Base-by-base conservation (phyloP, 2,888 invertebrate genomes). In the Mystacides longicornis region DNA sequence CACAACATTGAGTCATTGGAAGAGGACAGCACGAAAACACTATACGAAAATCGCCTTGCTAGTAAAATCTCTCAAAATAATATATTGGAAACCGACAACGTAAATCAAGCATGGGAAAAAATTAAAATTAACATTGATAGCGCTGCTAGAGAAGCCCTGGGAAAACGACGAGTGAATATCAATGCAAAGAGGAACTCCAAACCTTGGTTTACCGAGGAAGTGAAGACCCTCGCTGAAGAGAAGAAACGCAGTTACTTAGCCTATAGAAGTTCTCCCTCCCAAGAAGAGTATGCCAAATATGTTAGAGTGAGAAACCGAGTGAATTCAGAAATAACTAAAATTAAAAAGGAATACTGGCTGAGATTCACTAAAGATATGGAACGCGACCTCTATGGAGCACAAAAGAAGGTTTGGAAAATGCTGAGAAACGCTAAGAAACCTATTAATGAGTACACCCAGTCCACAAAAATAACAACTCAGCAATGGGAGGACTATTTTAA, bases 121-220 rank as follows among this genome's bases (percentile, higher is more conserved):
- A 14, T 49, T 18, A 49, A 49, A 23, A 23, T 22, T 16, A 49
- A 49, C n/a, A 49, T 49, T 23, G 11, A 7, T n/a, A 21, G 16
- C 11, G 49, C 49, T 7, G 23, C 49, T 14, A 14, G 23, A 3
- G 49, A 49, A 49, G 49, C 43, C 31, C 16, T 49, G n/a, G 31
- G 56, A 43, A 49, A 49, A 16, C 22, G 22, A 9, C 5, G 42
- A 16, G 16, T 51, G 11, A 48, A 56, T 23, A 22, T 52, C 11
- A 54, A 54, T 46, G 56, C 46, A 3, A 54, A 47, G 2, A 54
- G 33, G 9, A 46, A 54, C 2, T n/a, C 16, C 3, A 56, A 52
- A 48, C 33, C 52, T 19, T 56, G 56, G 56, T 52, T 56, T 48
- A 46, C 52, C 16, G 16, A 56, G n/a, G 52, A 56, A 33, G 52